These are phyloP conservation scores for Phrixothrix hirtus DNA, from an alignment of 2,888 invertebrate genomes.

Conservation along the genomic window DNA sequence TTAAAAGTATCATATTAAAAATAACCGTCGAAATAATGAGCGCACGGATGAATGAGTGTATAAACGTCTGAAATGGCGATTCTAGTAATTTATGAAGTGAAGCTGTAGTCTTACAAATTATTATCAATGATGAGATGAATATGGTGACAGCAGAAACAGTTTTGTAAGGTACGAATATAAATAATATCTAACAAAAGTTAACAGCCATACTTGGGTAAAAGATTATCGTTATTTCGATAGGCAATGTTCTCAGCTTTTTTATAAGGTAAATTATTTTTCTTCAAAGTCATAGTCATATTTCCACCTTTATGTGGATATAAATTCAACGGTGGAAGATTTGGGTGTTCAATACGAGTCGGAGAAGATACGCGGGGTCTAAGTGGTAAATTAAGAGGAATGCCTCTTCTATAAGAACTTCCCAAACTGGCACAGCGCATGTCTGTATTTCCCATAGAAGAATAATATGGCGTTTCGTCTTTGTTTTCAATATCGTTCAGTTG, in stretches of 20 bases:
- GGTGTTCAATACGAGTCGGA: slow-evolving; percentile 80
- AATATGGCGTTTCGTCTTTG: slow-evolving; percentile 54
- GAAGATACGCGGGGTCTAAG: slow-evolving; percentile 74
- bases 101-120: no score
- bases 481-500: slow-evolving; percentile 64
- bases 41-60: no score
- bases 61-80: no score
- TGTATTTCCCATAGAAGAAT: slow-evolving; percentile 48
- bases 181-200: slow-evolving; percentile 17
- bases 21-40: slow-evolving; percentile 9
- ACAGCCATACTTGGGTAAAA: slow-evolving; percentile 34
- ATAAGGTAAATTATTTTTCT: slow-evolving; percentile 35
- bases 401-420: slow-evolving; percentile 58
- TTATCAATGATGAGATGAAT: no score
- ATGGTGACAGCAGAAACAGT: no score
- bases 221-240: slow-evolving; percentile 24
- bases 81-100: no score
- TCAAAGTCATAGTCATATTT: slow-evolving; percentile 35
- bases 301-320: slow-evolving; percentile 50
- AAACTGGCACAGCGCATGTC: slow-evolving; percentile 55
- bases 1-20: neutral
- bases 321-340: slow-evolving; percentile 79
- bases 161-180: no score
- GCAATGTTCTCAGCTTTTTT: slow-evolving; percentile 33
- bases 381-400: slow-evolving; percentile 46